These are phyloP conservation scores for Ips nitidus DNA, from an alignment of 1,140 invertebrate species.

Conservation along the genomic window DNA sequence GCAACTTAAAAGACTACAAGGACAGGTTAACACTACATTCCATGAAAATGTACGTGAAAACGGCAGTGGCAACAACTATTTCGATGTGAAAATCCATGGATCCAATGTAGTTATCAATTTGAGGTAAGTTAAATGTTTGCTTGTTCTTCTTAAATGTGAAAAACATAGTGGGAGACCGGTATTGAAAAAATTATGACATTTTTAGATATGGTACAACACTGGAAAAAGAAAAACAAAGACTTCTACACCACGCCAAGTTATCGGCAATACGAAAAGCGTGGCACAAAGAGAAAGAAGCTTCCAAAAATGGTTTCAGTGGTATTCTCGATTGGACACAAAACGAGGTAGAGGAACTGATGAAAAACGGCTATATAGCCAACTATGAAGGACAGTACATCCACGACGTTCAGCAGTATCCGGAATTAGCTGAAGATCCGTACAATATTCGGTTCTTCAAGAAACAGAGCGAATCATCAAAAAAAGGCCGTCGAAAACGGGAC, in stretches of 20 bases:
- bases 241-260: slow-evolving; percentile 85
- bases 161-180: too few species aligned
- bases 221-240: slow-evolving; percentile 82
- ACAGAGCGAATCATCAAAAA: slow-evolving; percentile 63
- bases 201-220: slow-evolving; percentile 82
- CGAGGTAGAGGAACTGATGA: slow-evolving; percentile 81
- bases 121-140: slow-evolving; percentile 47
- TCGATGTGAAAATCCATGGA: slow-evolving; percentile 86
- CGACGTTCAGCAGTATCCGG: slow-evolving; percentile 84
- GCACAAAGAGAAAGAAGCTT: slow-evolving; percentile 83
- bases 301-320: slow-evolving; percentile 74
- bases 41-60: slow-evolving; percentile 76
- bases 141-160: too few species aligned
- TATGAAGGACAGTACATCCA: slow-evolving; percentile 92
- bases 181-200: too few species aligned
- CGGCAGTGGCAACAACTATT: slow-evolving; percentile 65
- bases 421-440: slow-evolving; percentile 92
- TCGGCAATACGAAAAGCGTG: slow-evolving; percentile 88
- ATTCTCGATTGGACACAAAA: slow-evolving; percentile 72
- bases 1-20: slow-evolving; percentile 83
- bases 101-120: slow-evolving; percentile 79
- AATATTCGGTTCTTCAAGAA: slow-evolving; percentile 86
- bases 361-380: slow-evolving; percentile 75
- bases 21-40: slow-evolving; percentile 91
- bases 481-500: slow-evolving; percentile 63